phyloP scores from a whole-genome alignment of 1,140 invertebrate species.

The Dinoponera quadriceps region DNA sequence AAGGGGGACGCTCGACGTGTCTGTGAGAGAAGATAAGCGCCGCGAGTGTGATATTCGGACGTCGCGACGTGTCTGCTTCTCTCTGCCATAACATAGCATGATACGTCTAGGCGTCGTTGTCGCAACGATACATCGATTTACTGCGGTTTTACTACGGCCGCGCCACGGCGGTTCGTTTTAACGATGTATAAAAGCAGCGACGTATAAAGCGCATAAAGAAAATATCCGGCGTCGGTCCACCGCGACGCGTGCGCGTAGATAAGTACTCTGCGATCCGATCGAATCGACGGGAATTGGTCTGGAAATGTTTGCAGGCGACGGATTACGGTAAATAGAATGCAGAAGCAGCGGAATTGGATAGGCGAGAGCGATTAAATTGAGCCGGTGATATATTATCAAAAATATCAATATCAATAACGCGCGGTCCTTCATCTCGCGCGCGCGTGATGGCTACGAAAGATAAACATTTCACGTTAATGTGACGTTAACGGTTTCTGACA shows the following conservation, averaged over 20 bases:
- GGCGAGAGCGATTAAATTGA: conserved; percentile 21
- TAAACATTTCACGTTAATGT: conserved; percentile 8
- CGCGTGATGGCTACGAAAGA: not conserved
- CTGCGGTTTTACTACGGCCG: conserved; percentile 57
- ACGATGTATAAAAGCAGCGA: conserved; percentile 54
- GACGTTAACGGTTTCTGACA: conserved; percentile 38
- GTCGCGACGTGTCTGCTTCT: not conserved
- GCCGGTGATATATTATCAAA: conserved; percentile 13
- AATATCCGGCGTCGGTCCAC: conserved; percentile 2
- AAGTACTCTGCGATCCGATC: not conserved
- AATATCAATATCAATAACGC: conserved; percentile 28
- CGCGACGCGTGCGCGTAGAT: conserved; percentile 4
- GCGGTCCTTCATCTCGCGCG: conserved; percentile 7
- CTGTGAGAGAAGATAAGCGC: not conserved
- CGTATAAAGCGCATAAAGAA: conserved; percentile 49
- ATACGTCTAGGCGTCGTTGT: conserved; percentile 11
- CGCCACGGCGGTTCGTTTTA: conserved; percentile 51
- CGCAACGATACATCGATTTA: conserved; percentile 66
- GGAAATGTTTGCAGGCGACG: not conserved
- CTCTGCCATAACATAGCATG: not conserved
- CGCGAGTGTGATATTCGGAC: conserved; percentile 2
- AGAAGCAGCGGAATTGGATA: not conserved
- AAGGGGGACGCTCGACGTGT: not conserved
- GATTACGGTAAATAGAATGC: not conserved
- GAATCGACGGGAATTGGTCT: not conserved